Conservation (phyloP, 53 echinoderm and acorn worm genomes). For the Temnopleurus reevesii region DNA sequence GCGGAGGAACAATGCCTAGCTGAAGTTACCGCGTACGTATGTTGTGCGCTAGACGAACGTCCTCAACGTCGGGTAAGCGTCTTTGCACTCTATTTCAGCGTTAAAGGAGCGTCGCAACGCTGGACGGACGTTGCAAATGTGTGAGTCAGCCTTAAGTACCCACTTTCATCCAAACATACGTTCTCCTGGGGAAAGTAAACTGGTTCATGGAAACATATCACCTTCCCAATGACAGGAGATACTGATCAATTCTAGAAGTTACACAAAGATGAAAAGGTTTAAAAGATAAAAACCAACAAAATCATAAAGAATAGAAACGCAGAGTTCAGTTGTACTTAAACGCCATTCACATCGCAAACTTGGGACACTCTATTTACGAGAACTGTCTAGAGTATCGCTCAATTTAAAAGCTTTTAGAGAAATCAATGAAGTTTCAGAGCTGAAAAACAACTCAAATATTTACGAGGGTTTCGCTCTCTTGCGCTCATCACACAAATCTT, state of each 20-base stretch:
- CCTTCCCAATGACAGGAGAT: neutral
- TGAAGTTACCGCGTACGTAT: too few species aligned
- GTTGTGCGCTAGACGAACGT: too few species aligned
- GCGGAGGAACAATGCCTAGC: too few species aligned
- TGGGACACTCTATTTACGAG: neutral
- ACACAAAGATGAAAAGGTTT: neutral
- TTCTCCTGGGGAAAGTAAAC: neutral
- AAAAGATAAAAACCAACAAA: neutral
- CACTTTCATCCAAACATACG: neutral
- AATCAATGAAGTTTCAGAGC: conserved; percentile 40
- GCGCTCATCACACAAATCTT: neutral
- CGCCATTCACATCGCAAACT: neutral
- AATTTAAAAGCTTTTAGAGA: conserved; percentile 45
- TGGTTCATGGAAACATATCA: neutral
- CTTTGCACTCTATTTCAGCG: too few species aligned
- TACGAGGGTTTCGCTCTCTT: neutral
- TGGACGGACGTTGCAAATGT: too few species aligned
- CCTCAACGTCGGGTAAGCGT: too few species aligned
- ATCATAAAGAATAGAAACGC: neutral
- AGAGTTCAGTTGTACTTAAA: conserved; percentile 28
- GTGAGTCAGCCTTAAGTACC: too few species aligned
- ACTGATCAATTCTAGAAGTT: neutral
- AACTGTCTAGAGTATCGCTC: conserved; percentile 45
- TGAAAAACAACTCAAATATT: conserved; percentile 45
- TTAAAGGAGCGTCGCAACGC: too few species aligned